Evolutionary conservation across 2,888 invertebrate species (phyloP).

Genomic region (Eristalis pertinax): DNA sequence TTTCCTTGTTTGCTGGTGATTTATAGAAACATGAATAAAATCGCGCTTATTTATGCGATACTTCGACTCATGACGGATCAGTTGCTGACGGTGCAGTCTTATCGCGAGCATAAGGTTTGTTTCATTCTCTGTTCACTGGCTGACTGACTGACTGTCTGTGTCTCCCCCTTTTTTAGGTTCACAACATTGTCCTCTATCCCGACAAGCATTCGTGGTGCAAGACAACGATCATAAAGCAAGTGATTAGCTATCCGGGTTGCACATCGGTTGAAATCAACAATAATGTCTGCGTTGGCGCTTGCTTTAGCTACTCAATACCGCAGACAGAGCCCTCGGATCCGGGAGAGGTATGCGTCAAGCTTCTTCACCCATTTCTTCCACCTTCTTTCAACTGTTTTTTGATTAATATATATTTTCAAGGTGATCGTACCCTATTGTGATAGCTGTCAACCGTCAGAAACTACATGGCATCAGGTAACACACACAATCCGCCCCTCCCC

Average conservation of each 20-base stretch:
- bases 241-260: conserved; percentile 86
- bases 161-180: conserved; percentile 80
- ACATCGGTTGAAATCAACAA: conserved; percentile 86
- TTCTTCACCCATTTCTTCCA: neutral
- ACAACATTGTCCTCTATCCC: conserved; percentile 87
- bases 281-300: conserved; percentile 87
- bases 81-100: conserved; percentile 38
- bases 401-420: conserved; percentile 30
- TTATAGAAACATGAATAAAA: conserved; percentile 36
- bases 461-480: conserved; percentile 85
- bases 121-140: neutral
- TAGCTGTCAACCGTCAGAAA: conserved; percentile 86
- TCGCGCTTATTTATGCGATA: neutral
- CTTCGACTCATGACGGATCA: conserved; percentile 39
- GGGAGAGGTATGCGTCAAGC: conserved; percentile 83
- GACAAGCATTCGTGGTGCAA: conserved; percentile 88
- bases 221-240: conserved; percentile 86
- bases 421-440: conserved; percentile 86
- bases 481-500: neutral
- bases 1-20: neutral
- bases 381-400: neutral
- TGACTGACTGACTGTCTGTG: neutral
- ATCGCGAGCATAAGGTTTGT: conserved; percentile 65
- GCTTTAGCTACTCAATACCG: conserved; percentile 87
- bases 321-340: conserved; percentile 86